Evolutionary conservation across 2,113 vertebrate genomes (phyloP).

Genomic region (Halichoerus grypus): DNA sequence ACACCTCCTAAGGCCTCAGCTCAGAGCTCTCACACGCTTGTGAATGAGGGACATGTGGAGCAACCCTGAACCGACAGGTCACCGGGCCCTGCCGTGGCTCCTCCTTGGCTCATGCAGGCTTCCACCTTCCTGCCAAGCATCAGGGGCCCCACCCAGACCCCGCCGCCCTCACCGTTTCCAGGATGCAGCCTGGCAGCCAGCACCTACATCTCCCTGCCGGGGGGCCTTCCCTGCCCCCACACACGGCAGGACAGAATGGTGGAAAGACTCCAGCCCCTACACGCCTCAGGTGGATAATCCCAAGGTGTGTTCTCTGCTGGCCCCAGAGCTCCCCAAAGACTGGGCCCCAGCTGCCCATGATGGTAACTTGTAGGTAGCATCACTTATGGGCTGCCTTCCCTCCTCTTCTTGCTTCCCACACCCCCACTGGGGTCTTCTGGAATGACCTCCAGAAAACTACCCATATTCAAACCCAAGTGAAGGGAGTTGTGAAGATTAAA

Average conservation of each 20-base stretch:
- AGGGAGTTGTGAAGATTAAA: background rate
- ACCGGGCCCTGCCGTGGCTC: background rate
- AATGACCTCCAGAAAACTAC: background rate
- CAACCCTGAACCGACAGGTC: background rate
- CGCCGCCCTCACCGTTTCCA: background rate
- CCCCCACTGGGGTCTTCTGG: background rate
- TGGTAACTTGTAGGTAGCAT: background rate
- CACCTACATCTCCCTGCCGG: background rate
- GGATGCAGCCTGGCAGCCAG: background rate
- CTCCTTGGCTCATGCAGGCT: background rate
- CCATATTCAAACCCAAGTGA: background rate
- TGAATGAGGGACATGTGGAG: background rate
- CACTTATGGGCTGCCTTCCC: too few species aligned
- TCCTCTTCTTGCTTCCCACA: background rate
- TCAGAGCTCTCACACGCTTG: background rate
- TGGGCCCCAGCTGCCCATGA: rapidly evolving
- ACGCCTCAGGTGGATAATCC: too few species aligned
- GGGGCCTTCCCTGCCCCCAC: background rate
- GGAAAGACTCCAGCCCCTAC: background rate
- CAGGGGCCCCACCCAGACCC: background rate
- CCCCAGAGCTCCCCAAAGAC: background rate
- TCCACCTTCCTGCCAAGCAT: constrained; percentile 48
- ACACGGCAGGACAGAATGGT: background rate
- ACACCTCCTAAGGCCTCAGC: background rate
- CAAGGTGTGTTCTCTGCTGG: rapidly evolving